Evolutionary conservation across 2,888 invertebrate genomes (phyloP).

Genomic region (Torymus aiolomorphi): DNA sequence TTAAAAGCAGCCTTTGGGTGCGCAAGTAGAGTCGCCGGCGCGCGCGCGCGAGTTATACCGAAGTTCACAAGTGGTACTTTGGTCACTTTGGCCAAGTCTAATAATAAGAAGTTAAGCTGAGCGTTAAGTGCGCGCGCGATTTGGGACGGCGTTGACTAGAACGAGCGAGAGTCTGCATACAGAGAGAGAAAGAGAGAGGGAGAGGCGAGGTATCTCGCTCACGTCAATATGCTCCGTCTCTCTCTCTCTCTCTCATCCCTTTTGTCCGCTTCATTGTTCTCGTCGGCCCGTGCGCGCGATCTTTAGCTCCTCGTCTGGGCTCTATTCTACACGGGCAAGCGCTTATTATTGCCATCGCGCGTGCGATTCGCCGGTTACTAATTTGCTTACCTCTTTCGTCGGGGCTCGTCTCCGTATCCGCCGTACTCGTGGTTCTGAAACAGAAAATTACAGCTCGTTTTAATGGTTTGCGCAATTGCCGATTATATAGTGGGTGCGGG

Average conservation of each 20-base stretch:
- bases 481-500: too few relatives aligned
- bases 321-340: too few relatives aligned
- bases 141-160: conserved; percentile 58
- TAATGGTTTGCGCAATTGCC: too few relatives aligned
- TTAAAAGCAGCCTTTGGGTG: conserved; percentile 61
- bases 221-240: background rate
- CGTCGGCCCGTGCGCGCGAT: background rate
- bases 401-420: conserved; percentile 74
- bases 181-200: too few relatives aligned
- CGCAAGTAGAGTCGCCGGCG: too few relatives aligned
- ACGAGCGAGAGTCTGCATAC: background rate
- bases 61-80: conserved; percentile 2
- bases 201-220: too few relatives aligned
- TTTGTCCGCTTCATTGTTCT: conserved; percentile 6
- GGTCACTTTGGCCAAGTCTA: conserved; percentile 68
- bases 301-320: too few relatives aligned
- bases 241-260: background rate
- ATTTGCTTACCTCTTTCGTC: conserved; percentile 73
- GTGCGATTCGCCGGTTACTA: too few relatives aligned
- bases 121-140: conserved; percentile 66
- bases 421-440: conserved; percentile 75
- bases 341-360: too few relatives aligned
- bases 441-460: conserved; percentile 48
- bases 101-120: conserved; percentile 71
- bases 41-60: conserved; percentile 38